Conservation (phyloP, 2,113 vertebrate genomes). For the Phycodurus eques region DNA sequence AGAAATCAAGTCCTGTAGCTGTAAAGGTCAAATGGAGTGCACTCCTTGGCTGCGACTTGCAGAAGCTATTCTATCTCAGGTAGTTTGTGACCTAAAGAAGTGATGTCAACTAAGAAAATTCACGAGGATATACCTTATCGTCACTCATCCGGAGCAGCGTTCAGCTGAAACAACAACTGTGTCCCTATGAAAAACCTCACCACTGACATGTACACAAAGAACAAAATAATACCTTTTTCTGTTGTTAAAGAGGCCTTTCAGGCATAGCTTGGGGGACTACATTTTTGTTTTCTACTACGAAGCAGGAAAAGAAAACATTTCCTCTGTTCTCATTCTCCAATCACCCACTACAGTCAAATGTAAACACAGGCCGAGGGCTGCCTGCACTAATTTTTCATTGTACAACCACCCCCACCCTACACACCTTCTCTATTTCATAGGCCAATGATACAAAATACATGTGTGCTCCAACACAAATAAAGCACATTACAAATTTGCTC, state of each 20-base stretch:
- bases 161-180: neutral
- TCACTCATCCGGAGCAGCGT: neutral
- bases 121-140: neutral
- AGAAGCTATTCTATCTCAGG: neutral
- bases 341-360: slow-evolving; percentile 31
- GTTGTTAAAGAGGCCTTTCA: neutral
- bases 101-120: neutral
- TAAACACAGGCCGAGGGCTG: slow-evolving; percentile 48
- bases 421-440: slow-evolving; percentile 41
- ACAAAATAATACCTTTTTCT: neutral
- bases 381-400: slow-evolving; percentile 35
- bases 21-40: neutral
- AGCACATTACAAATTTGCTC: slow-evolving; percentile 12
- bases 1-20: neutral
- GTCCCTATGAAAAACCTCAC: neutral
- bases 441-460: slow-evolving; percentile 30
- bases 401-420: slow-evolving; percentile 8
- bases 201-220: neutral
- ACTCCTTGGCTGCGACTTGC: neutral
- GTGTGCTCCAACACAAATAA: slow-evolving; percentile 31
- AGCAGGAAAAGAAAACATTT: slow-evolving; percentile 18
- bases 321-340: slow-evolving; percentile 7
- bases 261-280: slow-evolving; percentile 11
- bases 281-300: slow-evolving; percentile 9
- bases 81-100: neutral